Base-by-base conservation (phyloP, 2,797 vertebrate genomes). In the Thripadectes ignobilis region DNA sequence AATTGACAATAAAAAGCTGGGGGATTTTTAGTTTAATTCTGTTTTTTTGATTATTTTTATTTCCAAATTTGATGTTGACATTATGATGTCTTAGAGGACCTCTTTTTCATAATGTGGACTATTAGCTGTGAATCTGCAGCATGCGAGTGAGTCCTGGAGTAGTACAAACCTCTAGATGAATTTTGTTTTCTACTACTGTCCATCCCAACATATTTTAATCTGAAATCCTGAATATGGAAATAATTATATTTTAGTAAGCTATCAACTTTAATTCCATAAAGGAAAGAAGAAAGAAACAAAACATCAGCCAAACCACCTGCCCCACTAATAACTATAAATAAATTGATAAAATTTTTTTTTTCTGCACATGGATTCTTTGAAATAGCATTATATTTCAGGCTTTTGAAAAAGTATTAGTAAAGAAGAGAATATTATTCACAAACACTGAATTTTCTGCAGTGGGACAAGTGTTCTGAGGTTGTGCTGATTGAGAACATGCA, bases 401-500 rank as follows among this genome's bases (percentile, higher is more conserved):
- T 81, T 91, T 68, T 62, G 12, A 83, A 92, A 85, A 86, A 34
- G 9, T 63, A 8, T 43, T 63, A 71, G 7, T 51, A 72, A 89
- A 54, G 7, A 36, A 77, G 8, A 69, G 10, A 78, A 84, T 59
- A 6, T 0, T 66, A 18, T 76, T 66, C 18, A 41, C 34, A 74
- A 86, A 52, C 2, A 59, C 1, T 45, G 46, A 76, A 82, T 76
- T 82, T 86, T 61, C 45, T 63, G 23, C 17, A 5, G 12, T 84
- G 10, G 13, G 13, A 21, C 3, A 52, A 85, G 2, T 73, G 12
- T 92, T 89, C 39, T 83, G 38, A 63, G 9, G 2, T 62, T 82
- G 59, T 65, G 77, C 36, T 75, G 26, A 65, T 2, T 93, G 84
- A 95, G 32, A 97, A 92, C 67, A 89, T 73, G 21, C 27, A 66